Evolutionary conservation across 1,140 invertebrate species (phyloP), one percentile per base, ranked within the genome.

Genomic region (Drosophila parvula): DNA sequence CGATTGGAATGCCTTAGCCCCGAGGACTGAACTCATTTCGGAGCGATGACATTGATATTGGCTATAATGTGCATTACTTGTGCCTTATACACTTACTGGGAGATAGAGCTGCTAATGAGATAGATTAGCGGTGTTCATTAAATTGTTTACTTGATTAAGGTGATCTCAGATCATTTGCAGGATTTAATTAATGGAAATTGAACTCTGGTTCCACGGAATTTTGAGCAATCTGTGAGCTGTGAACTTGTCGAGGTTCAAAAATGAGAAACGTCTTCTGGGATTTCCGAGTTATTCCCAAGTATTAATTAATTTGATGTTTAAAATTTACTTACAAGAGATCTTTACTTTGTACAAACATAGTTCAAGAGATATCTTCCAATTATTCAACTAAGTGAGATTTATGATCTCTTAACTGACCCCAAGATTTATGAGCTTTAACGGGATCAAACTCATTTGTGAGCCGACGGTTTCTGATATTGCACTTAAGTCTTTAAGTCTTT

Each of bases 41-140:
- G 62, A 68, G 41, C 70, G 82, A 75, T 88, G 83, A 79, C 83
- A 88, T 86, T 86, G 79, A 86, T 77, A 79, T 60, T 86, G 18
- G 28, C 65, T 43, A 16, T 36, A 71, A 41, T 36, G 30, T 70
- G 53, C 53, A 70, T n/a, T 27, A 50, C 18, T 64, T 36, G 38
- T 50, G 11, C 45, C 8, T 14, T 60, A 10, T 45, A 45, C 41
- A 51, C 45, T 14, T 30, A 14, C 27, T 28, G 14, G 22, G 11
- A 63, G 41, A 51, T 58, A 57, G 28, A 43, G 32, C 45, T 14
- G 38, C 41, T 51, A 58, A 50, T 50, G 36, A n/a, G 41, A n/a
- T n/a, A 12, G 48, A 36, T 74, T 58, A 45, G 14, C 14, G 22
- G 34, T 27, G 36, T 40, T 82, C 83, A 82, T 82, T 83, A 57